Conservation (phyloP, 2,113 vertebrate genomes). For the Oryzias javanicus region DNA sequence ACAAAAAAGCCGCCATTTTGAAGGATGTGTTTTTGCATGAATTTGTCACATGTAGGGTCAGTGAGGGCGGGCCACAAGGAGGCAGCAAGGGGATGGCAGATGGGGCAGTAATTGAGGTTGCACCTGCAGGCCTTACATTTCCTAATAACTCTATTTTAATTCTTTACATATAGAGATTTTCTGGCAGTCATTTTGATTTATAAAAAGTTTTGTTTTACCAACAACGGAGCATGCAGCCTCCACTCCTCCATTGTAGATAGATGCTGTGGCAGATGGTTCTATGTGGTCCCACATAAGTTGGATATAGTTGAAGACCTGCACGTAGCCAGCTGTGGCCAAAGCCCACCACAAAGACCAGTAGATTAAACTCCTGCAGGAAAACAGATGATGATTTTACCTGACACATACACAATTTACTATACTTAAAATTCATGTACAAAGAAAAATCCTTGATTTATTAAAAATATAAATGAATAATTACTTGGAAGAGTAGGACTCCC, state of each 20-base stretch:
- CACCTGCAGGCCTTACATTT: too few relatives aligned
- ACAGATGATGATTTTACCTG: not conserved
- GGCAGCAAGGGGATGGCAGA: too few relatives aligned
- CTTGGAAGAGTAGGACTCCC: slow-evolving; percentile 71
- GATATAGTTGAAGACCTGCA: slow-evolving; percentile 73
- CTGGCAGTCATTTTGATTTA: not conserved
- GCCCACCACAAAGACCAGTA: slow-evolving; percentile 79
- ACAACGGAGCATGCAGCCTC: slow-evolving; percentile 71
- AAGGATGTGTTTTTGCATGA: too few relatives aligned
- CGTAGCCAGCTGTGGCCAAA: slow-evolving; percentile 72
- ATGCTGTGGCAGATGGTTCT: slow-evolving; percentile 68
- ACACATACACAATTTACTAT: slow-evolving; percentile 4
- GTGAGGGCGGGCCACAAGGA: too few relatives aligned
- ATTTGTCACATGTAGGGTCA: too few relatives aligned
- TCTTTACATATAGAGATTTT: not conserved
- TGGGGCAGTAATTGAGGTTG: too few relatives aligned
- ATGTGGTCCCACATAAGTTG: slow-evolving; percentile 77
- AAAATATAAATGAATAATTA: slow-evolving; percentile 6
- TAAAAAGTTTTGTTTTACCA: slow-evolving; percentile 52
- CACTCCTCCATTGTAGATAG: slow-evolving; percentile 75
- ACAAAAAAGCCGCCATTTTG: too few relatives aligned
- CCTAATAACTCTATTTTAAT: not conserved
- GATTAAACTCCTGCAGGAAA: slow-evolving; percentile 58
- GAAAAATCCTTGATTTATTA: not conserved
- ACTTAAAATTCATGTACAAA: not conserved